Evolutionary conservation across 2,888 invertebrate genomes (phyloP).

Genomic region (Campoplex nolae): DNA sequence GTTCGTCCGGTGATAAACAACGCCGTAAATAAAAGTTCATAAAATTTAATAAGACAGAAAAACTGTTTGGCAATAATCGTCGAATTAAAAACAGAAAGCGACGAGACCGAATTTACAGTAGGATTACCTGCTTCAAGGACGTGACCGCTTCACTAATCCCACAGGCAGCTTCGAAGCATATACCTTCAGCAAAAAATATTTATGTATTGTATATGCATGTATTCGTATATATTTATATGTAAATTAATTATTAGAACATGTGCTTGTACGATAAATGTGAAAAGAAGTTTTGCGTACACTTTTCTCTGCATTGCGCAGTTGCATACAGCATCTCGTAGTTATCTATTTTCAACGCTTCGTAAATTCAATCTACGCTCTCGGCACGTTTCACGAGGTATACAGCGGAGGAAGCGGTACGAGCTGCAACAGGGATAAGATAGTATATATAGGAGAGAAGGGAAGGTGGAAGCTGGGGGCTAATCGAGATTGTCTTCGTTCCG

Average conservation of each 20-base stretch:
- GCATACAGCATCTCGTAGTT: constrained; percentile 39
- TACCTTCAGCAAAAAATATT: not conserved
- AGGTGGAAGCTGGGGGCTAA: constrained; percentile 64
- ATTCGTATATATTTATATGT: not conserved
- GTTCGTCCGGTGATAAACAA: constrained; percentile 11
- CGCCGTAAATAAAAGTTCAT: constrained; percentile 19
- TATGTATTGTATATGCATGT: not conserved
- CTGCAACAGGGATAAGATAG: not conserved
- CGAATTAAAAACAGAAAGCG: not conserved
- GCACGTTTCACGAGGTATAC: constrained; percentile 58
- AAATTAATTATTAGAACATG: not conserved
- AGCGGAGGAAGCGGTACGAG: not conserved
- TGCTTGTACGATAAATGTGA: constrained; percentile 10
- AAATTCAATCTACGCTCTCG: constrained; percentile 65
- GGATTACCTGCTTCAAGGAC: constrained; percentile 5
- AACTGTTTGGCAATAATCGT: constrained; percentile 27
- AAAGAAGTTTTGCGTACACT: constrained; percentile 10
- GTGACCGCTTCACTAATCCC: not conserved
- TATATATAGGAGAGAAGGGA: not conserved
- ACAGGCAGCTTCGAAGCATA: not conserved
- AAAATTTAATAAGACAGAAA: constrained; percentile 28
- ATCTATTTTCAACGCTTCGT: constrained; percentile 64
- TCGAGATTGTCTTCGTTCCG: constrained; percentile 68
- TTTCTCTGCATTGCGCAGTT: not conserved
- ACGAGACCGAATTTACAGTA: constrained; percentile 1